phyloP scores from a whole-genome alignment of 2,888 invertebrate species.

The Limnephilus auricula region DNA sequence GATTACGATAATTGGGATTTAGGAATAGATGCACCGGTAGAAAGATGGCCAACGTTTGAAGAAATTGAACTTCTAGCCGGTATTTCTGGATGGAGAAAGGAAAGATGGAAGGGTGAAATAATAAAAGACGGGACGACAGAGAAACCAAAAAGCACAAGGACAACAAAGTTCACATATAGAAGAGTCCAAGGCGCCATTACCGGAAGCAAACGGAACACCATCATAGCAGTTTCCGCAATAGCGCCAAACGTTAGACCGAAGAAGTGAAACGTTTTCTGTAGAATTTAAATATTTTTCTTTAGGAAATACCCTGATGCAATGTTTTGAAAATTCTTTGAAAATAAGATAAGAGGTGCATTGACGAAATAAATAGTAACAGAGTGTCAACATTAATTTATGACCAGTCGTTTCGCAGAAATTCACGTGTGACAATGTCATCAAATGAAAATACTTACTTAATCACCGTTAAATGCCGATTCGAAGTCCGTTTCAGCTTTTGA shows the following conservation, averaged over 20 bases:
- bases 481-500: no score
- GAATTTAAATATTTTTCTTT: not conserved
- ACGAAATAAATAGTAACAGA: no score
- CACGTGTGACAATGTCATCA: no score
- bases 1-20: slow-evolving; percentile 34
- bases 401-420: no score
- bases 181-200: slow-evolving; percentile 60
- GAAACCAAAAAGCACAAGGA: slow-evolving; percentile 61
- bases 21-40: slow-evolving; percentile 19
- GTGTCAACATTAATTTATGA: no score
- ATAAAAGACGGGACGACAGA: slow-evolving; percentile 50
- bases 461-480: no score
- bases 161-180: slow-evolving; percentile 64
- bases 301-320: not conserved
- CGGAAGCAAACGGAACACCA: slow-evolving; percentile 64
- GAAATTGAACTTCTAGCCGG: slow-evolving; percentile 65
- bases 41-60: slow-evolving; percentile 64
- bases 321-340: not conserved
- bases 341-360: not conserved
- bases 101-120: slow-evolving; percentile 62
- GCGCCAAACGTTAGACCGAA: slow-evolving; percentile 59
- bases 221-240: slow-evolving; percentile 65
- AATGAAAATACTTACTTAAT: no score
- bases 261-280: slow-evolving; percentile 51
- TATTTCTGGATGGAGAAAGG: slow-evolving; percentile 64